A percentile compares a stretch with the other conserved stretches of the same genome.
Evolutionary conservation across 2,113 vertebrate genomes (phyloP).

Genomic region (Capreolus pygargus): DNA sequence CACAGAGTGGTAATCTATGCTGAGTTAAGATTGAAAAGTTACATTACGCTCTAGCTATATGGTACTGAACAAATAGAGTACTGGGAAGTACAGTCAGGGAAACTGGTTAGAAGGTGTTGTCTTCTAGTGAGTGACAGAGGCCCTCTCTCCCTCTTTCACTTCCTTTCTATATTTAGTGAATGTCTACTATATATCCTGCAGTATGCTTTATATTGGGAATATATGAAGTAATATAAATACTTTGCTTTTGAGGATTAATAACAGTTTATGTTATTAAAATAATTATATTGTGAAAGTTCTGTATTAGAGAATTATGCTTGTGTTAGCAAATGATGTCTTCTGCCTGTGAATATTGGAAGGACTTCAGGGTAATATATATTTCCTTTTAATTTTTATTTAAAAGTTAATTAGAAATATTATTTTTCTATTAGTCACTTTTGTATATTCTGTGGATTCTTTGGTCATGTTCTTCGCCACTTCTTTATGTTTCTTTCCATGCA

Average conservation of each 20-base stretch:
- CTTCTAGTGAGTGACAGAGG: not conserved
- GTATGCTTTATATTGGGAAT: not conserved
- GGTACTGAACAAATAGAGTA: not conserved
- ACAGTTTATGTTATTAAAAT: not conserved
- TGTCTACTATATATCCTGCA: not conserved
- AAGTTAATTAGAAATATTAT: not conserved
- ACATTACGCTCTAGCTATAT: not conserved
- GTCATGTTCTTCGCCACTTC: not conserved
- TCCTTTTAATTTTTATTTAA: conserved; percentile 9
- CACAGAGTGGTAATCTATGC: not conserved
- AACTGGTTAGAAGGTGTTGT: not conserved
- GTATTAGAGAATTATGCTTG: not conserved
- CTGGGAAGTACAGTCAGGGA: not conserved
- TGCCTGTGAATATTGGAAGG: not conserved
- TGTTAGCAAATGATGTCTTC: not conserved
- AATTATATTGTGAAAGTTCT: not conserved
- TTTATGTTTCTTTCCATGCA: not conserved
- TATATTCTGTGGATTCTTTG: not conserved
- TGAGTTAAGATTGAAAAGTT: not conserved
- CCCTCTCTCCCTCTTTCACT: not conserved
- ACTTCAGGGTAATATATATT: not conserved
- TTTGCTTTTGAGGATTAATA: not conserved
- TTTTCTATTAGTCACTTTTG: not conserved
- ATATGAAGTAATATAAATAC: not conserved
- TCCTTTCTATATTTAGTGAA: not conserved